Evolutionary conservation across 2,888 invertebrate species (phyloP), one percentile per base, ranked within the genome.

Genomic region (Lapara coniferarum): DNA sequence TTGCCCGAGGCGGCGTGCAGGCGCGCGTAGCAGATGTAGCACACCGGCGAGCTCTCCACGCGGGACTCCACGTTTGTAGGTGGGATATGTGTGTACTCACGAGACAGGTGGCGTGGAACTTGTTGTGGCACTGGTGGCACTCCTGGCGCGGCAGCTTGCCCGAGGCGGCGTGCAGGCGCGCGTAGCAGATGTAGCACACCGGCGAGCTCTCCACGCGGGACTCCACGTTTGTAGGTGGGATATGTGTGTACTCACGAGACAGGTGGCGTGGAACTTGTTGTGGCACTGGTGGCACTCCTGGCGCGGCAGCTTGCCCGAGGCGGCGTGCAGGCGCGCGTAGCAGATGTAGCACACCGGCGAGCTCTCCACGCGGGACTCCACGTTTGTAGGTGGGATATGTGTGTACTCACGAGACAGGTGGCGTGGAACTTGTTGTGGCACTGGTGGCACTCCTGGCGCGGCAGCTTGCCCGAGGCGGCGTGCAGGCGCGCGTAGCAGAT

Each of bases 321-420:
- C 95, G 81, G 96, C 96, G 89, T 97, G 98, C 82, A 97, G 96
- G 83, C 97, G 97, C 80, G 97, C 97, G 94, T 97, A 99, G 88
- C 99, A 99, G 85, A 99, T 98, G 92, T 97, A 98, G 93, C 99
- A 99, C 87, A 98, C 98, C 85, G 99, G 98, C 0, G 98, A 96
- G 2, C 97, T 97, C 84, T 97, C 97, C 87, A 99, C 97, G 83
- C 96, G 96, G n/a, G n/a, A n/a, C n/a, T n/a, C n/a, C n/a, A n/a
- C n/a, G n/a, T n/a, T 25, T 25, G 25, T 2, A 25, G 25, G 25
- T 25, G 25, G 25, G 25, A 25, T 25, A 25, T 25, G 25, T 25
- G 25, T 25, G 25, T 66, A 77, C 96, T 95, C 91, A 99, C 99
- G 95, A 99, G 93, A 89, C 99, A 99, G 13, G 96, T 95, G 13